A percentile compares a stretch with the other conserved stretches of the same genome.
Conservation (phyloP, 2,113 vertebrate species). For the Halichoeres trimaculatus region DNA sequence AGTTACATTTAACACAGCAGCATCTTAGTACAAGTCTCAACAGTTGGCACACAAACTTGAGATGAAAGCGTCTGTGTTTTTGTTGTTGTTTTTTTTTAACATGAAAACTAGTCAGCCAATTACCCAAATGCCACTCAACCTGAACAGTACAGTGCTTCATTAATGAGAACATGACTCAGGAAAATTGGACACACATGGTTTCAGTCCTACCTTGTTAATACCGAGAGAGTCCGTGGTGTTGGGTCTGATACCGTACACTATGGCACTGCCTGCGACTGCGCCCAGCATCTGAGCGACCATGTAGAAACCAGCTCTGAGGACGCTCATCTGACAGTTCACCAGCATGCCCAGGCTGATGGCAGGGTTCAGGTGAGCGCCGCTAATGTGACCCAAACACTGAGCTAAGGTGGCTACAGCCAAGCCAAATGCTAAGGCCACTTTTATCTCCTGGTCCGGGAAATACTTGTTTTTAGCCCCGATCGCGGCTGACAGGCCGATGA, state of each 20-base stretch:
- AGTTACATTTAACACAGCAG: neutral
- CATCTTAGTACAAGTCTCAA: neutral
- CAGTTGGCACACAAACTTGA: constrained; percentile 5
- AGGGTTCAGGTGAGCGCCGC: constrained; percentile 87
- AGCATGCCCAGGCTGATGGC: constrained; percentile 87
- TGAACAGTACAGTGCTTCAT: constrained; percentile 15
- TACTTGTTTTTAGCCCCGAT: constrained; percentile 79
- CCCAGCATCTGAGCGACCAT: constrained; percentile 86
- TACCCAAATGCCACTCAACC: constrained; percentile 35
- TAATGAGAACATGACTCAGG: neutral
- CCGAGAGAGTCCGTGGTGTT: constrained; percentile 71
- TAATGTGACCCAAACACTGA: constrained; percentile 87
- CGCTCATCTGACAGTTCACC: constrained; percentile 87
- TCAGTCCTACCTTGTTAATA: constrained; percentile 56
- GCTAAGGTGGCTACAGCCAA: constrained; percentile 85
- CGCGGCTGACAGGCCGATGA: constrained; percentile 84
- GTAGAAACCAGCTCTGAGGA: constrained; percentile 85
- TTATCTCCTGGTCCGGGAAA: constrained; percentile 84
- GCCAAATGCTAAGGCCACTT: constrained; percentile 89
- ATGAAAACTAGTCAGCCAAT: constrained; percentile 27
- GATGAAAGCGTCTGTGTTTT: neutral
- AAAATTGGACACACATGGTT: constrained; percentile 20
- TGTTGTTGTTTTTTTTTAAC: neutral
- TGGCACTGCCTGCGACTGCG: constrained; percentile 70
- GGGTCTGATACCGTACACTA: constrained; percentile 44